A percentile compares a stretch with the other conserved stretches of the same genome.
These are phyloP conservation scores for Caiman crocodilus DNA, from an alignment of 2,797 vertebrate species.

Conservation along the genomic window DNA sequence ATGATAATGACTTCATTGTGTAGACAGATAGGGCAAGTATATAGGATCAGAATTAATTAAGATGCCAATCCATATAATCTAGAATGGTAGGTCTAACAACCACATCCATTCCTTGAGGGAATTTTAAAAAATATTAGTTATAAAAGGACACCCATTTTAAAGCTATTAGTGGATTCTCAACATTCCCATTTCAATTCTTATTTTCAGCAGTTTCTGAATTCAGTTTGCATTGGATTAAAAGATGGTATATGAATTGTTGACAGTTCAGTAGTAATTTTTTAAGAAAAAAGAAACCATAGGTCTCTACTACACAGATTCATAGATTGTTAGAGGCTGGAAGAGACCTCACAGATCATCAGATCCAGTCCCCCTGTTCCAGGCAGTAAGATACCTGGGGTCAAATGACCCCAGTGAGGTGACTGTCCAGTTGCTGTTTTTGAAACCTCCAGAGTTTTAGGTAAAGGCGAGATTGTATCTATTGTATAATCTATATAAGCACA, in stretches of 20 bases:
- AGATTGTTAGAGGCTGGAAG: too few species aligned
- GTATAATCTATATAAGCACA: too few species aligned
- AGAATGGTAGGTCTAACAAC: rapidly evolving
- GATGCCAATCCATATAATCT: neutral
- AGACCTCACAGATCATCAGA: too few species aligned
- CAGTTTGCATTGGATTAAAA: neutral
- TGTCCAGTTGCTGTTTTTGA: too few species aligned
- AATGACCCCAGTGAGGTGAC: too few species aligned
- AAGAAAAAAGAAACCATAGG: neutral
- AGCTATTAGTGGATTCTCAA: neutral
- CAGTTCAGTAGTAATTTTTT: neutral
- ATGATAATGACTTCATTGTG: neutral
- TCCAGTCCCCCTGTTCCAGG: too few species aligned
- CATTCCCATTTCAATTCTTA: neutral
- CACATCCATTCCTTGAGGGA: rapidly evolving
- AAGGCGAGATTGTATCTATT: too few species aligned
- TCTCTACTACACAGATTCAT: too few species aligned
- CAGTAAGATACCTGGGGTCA: too few species aligned
- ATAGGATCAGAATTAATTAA: neutral
- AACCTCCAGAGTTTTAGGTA: too few species aligned
- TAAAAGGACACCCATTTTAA: rapidly evolving
- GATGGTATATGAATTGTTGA: neutral
- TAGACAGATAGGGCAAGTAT: neutral
- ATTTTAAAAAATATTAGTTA: neutral
- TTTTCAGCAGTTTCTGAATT: neutral